A percentile compares a stretch with the other conserved stretches of the same genome.
Conservation (phyloP, 92 coral and sea anemone genomes). For the Chrysogorgia sp. region DNA sequence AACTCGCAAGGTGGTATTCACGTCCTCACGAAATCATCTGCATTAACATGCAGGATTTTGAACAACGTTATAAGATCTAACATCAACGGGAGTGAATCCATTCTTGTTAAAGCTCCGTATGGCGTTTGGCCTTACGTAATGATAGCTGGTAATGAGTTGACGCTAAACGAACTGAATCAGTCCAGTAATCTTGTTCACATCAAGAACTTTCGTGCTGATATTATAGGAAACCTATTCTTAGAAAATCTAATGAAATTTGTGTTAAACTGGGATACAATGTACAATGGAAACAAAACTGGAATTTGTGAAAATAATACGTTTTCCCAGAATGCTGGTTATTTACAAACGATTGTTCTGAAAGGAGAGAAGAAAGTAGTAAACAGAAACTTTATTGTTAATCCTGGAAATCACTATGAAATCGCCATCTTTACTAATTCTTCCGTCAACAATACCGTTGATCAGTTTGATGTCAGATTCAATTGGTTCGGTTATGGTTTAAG, state of each 20-base stretch:
- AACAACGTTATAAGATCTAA: slow-evolving; percentile 5
- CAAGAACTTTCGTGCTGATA: not conserved
- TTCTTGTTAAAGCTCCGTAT: not conserved
- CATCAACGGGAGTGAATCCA: slow-evolving; percentile 6
- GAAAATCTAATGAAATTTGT: not conserved
- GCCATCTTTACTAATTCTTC: not conserved
- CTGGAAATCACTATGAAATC: slow-evolving; percentile 52
- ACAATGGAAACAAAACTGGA: not conserved
- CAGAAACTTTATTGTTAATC: slow-evolving; percentile 46
- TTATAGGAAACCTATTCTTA: slow-evolving; percentile 3
- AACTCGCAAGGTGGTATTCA: slow-evolving; percentile 1
- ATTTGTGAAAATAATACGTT: not conserved
- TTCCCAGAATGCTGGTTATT: slow-evolving; percentile 2
- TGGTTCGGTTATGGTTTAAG: slow-evolving; percentile 49
- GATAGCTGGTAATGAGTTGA: slow-evolving; percentile 14
- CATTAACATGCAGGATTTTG: not conserved
- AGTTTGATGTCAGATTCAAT: slow-evolving; percentile 43
- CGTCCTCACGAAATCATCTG: not conserved
- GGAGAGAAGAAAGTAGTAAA: slow-evolving; percentile 9
- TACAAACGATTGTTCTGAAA: slow-evolving; percentile 8
- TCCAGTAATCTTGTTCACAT: not conserved
- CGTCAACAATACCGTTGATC: not conserved
- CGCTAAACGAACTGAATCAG: not conserved
- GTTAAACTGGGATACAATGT: not conserved
- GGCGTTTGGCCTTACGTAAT: not conserved